These are phyloP conservation scores for Leucopsar rothschildi DNA, from an alignment of 2,113 vertebrate genomes.

Conservation along the genomic window DNA sequence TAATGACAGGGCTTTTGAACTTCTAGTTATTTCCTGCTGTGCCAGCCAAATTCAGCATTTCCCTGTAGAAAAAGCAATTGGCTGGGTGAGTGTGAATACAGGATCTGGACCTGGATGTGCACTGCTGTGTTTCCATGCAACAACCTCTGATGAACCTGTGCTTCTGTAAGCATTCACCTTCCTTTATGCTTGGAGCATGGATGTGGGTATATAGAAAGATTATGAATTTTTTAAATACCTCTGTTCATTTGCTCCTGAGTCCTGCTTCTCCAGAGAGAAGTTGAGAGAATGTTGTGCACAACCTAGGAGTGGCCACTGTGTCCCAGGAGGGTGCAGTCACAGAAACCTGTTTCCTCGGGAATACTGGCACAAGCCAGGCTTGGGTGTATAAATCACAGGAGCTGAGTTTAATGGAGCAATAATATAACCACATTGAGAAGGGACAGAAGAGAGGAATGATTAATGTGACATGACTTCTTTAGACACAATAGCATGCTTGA, in stretches of 20 bases:
- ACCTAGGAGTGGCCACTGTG: background rate
- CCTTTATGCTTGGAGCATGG: background rate
- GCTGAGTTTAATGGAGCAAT: constrained; percentile 24
- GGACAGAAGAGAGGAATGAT: background rate
- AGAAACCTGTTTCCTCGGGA: background rate
- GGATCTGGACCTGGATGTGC: background rate
- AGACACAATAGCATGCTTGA: background rate
- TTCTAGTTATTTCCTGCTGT: background rate
- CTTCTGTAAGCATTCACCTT: background rate
- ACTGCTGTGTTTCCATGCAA: background rate
- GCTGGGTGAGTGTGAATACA: rapidly evolving
- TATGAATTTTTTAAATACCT: background rate
- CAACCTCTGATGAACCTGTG: background rate
- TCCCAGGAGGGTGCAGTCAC: background rate
- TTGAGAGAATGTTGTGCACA: background rate
- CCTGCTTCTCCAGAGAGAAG: background rate
- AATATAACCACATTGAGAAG: background rate
- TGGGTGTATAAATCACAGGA: background rate
- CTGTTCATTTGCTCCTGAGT: background rate
- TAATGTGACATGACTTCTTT: background rate
- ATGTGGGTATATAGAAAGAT: background rate
- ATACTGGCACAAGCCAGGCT: background rate
- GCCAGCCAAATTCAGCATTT: background rate
- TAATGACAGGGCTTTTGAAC: background rate
- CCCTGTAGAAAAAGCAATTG: background rate